Conservation (phyloP, 1,140 invertebrate genomes). For the Temnothorax curvispinosus region DNA sequence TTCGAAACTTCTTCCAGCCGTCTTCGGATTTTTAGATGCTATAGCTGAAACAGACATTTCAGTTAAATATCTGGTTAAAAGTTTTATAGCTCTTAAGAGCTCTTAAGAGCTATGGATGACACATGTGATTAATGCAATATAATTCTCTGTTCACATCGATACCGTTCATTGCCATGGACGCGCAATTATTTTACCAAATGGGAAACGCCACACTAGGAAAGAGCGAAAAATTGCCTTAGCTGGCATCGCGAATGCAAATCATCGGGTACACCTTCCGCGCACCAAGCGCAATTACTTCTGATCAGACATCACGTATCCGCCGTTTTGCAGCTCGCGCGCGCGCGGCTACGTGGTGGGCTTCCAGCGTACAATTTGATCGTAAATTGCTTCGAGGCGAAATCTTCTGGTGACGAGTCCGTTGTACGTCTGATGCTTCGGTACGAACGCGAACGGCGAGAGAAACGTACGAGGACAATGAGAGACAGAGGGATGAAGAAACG, state of each 20-base stretch:
- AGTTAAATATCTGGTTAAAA: background rate
- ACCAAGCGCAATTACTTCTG: constrained; percentile 60
- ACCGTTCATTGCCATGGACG: background rate
- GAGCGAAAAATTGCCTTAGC: constrained; percentile 50
- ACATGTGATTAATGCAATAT: background rate
- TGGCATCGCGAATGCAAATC: constrained; percentile 51
- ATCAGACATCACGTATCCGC: constrained; percentile 69
- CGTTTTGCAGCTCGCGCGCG: constrained; percentile 60
- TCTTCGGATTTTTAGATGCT: background rate
- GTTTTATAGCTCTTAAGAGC: background rate
- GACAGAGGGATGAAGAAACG: constrained; percentile 36
- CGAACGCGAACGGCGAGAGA: constrained; percentile 16
- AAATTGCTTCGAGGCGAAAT: constrained; percentile 57
- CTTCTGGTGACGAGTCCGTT: constrained; percentile 40
- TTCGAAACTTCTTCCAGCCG: background rate
- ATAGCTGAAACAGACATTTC: background rate
- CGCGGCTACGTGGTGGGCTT: constrained; percentile 45
- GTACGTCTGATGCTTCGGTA: constrained; percentile 16
- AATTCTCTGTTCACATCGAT: background rate
- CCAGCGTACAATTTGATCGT: constrained; percentile 66
- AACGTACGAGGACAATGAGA: constrained; percentile 26
- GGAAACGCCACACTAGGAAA: constrained; percentile 24
- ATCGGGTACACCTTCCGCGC: constrained; percentile 40
- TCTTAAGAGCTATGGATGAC: background rate
- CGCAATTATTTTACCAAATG: constrained; percentile 28